Base-by-base conservation (phyloP, 2,888 invertebrate species). In the Orthosia gracilis region DNA sequence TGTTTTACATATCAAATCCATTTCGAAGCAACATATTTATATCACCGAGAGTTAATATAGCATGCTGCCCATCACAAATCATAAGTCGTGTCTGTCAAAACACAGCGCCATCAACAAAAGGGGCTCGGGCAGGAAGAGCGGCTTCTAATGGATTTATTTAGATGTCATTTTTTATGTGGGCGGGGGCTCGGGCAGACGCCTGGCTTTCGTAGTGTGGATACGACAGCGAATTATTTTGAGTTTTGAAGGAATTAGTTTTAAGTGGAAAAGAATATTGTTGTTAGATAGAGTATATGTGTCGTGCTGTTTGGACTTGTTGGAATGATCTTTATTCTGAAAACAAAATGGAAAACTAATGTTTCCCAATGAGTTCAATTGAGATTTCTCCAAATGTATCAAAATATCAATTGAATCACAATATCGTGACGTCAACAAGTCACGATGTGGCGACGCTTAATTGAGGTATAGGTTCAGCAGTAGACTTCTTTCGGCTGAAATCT, bases 161-260 rank as follows among this genome's bases (percentile, higher is more conserved):
- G 96, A 96, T 95, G 96, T 96, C 96, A 96, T 96, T 96, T 96
- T 96, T 96, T 96, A 96, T 96, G 96, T 96, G 96, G 96, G 96
- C 96, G 96, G 95, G 94, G 94, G 95, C 95, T 94, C 88, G 84
- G 90, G 86, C 92, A 90, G 94, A 93, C 93, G 94, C 93, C 94
- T 92, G 94, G 89, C 87, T 78, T 69, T 82, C 76, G 79, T 91
- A 90, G 77, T 88, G 73, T 94, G 95, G 96, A 96, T 89, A 91
- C 57, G 91, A 82, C 90, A 9, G 7, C 0, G n/a, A 12, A 57
- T 78, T 78, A 62, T 55, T 64, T 62, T 26, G 2, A 54, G 2
- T 59, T 64, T 57, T 31, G 0, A 4, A 3, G 13, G 49, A 23
- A 78, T 67, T 67, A 54, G 40, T 47, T 62, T 21, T 3, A 55